These are phyloP conservation scores for Clitarchus hookeri DNA, from an alignment of 2,888 invertebrate genomes.

Conservation along the genomic window DNA sequence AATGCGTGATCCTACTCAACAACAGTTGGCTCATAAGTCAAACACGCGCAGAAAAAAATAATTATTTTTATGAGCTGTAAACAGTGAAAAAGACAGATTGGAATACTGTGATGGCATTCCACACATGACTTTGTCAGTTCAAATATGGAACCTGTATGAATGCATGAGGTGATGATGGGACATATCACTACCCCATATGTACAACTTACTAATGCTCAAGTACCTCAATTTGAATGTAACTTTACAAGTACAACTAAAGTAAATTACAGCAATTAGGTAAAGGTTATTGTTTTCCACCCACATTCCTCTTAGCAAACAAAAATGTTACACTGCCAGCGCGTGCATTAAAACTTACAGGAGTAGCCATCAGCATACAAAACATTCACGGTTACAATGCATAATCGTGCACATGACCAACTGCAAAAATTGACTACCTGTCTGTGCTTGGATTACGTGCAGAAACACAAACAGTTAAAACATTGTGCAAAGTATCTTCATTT, in stretches of 20 bases:
- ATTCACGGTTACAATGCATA: constrained; percentile 54
- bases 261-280: constrained; percentile 37
- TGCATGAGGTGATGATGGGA: constrained; percentile 28
- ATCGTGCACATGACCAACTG: constrained; percentile 46
- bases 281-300: constrained; percentile 38
- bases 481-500: not conserved
- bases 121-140: constrained; percentile 50
- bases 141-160: constrained; percentile 11
- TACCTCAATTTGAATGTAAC: constrained; percentile 30
- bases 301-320: constrained; percentile 46
- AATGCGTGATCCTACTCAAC: not conserved
- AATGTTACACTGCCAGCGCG: constrained; percentile 54
- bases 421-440: constrained; percentile 26
- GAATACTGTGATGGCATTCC: constrained; percentile 67
- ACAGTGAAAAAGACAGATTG: constrained; percentile 61
- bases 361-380: constrained; percentile 46
- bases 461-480: not conserved
- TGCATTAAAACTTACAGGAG: constrained; percentile 38
- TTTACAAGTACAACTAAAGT: constrained; percentile 30
- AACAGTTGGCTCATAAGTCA: not conserved
- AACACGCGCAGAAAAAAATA: not conserved
- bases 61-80: not conserved
- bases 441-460: constrained; percentile 9
- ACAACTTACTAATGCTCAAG: constrained; percentile 34
- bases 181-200: constrained; percentile 30